Percentiles rank a stretch among this genome's conserved stretches.
phyloP scores from a whole-genome alignment of 2,888 invertebrate genomes.

The Drosophila mimica region DNA sequence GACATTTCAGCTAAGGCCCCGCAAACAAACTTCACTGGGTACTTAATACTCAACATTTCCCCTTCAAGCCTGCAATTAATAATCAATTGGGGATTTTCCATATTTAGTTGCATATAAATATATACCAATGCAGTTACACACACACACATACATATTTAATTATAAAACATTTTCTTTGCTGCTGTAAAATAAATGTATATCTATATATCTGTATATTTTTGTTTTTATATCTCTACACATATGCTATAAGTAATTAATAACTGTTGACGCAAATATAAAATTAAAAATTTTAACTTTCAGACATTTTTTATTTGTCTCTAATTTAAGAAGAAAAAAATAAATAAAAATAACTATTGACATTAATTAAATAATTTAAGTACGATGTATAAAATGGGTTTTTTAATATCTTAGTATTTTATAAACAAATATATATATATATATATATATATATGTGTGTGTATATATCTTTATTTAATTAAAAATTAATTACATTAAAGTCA shows the following conservation, averaged over 20 bases:
- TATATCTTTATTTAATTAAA: slow-evolving; percentile 5
- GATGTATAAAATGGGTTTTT: slow-evolving; percentile 20
- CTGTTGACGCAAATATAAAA: slow-evolving; percentile 5
- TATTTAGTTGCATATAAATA: neutral
- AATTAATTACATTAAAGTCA: slow-evolving; percentile 10
- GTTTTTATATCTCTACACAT: neutral
- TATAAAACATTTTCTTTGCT: neutral
- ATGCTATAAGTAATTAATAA: neutral
- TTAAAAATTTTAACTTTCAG: neutral
- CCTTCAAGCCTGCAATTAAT: neutral
- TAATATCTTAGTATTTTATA: slow-evolving; percentile 6
- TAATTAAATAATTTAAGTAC: slow-evolving; percentile 1
- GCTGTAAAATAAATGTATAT: slow-evolving; percentile 6
- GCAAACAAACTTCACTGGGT: neutral
- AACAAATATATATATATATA: slow-evolving; percentile 1
- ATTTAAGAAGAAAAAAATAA: neutral
- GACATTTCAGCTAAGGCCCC: neutral
- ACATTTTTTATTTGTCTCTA: neutral
- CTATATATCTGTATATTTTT: neutral
- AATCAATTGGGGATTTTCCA: neutral
- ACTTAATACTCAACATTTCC: neutral
- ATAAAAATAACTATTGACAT: slow-evolving; percentile 1
- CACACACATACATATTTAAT: neutral
- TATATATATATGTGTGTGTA: neutral
- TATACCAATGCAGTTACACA: neutral